Conservation (phyloP, 2,888 invertebrate genomes). For the Chaitophorus viminalis region DNA sequence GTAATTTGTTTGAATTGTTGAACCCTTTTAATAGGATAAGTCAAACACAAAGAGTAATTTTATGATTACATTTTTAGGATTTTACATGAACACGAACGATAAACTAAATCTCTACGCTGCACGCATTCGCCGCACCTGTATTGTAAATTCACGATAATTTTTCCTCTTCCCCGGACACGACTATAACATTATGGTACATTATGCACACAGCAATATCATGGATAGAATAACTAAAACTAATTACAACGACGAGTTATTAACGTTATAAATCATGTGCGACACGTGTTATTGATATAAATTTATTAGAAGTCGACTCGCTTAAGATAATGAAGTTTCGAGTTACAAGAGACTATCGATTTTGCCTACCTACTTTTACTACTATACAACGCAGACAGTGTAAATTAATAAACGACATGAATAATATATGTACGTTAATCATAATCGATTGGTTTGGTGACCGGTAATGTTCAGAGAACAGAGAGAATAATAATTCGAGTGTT, state of each 20-base stretch:
- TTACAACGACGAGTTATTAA: neutral
- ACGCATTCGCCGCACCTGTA: too few species aligned
- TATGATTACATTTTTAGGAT: neutral
- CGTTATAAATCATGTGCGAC: neutral
- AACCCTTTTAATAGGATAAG: neutral
- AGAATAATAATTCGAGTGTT: neutral
- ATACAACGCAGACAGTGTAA: neutral
- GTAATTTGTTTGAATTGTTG: neutral
- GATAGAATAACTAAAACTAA: neutral
- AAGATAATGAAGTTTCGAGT: conserved; percentile 4
- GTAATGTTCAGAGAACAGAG: neutral
- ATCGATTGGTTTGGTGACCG: neutral
- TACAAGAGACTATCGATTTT: neutral
- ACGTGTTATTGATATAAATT: neutral
- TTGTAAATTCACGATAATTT: neutral
- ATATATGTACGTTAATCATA: neutral
- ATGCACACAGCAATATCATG: neutral
- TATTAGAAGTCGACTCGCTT: neutral
- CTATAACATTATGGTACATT: neutral
- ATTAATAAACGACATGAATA: neutral
- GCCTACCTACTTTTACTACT: too few species aligned
- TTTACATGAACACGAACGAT: neutral
- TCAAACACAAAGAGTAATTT: neutral
- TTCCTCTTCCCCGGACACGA: neutral
- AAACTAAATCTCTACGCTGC: too few species aligned